Conservation (phyloP, 2,888 invertebrate genomes). For the Phyto melanocephala region DNA sequence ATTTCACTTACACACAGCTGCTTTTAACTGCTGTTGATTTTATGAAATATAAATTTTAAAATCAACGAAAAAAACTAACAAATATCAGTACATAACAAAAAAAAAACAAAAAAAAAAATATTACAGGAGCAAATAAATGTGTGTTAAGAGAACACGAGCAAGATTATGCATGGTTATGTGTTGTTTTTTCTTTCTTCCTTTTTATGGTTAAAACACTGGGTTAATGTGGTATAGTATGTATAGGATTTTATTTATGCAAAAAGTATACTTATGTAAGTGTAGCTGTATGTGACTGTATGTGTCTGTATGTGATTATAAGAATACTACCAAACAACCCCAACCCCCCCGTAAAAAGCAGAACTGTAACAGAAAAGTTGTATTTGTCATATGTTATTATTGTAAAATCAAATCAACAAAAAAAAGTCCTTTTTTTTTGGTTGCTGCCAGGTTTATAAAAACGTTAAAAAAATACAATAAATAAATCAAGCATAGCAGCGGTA, state of each 20-base stretch:
- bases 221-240: conserved; percentile 46
- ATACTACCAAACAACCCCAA: too few relatives aligned
- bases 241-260: not conserved
- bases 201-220: conserved; percentile 10
- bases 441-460: not conserved
- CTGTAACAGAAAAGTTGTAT: conserved; percentile 12
- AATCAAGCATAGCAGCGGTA: conserved; percentile 50
- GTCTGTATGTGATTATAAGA: conserved; percentile 8
- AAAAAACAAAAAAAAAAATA: conserved; percentile 8
- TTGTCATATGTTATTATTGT: conserved; percentile 40
- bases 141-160: conserved; percentile 55
- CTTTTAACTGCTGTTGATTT: conserved; percentile 35
- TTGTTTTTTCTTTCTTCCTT: not conserved
- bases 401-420: too few relatives aligned
- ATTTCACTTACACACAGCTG: conserved; percentile 44
- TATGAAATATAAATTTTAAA: not conserved
- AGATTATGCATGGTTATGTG: conserved; percentile 5
- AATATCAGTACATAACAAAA: not conserved
- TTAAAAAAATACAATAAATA: conserved; percentile 37
- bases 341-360: conserved; percentile 18
- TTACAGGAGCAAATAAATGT: conserved; percentile 31
- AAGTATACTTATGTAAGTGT: too few relatives aligned
- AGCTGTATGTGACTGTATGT: not conserved
- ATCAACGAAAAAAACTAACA: not conserved
- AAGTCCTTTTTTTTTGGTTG: conserved; percentile 6